These are phyloP conservation scores for Nemapogon koenigi DNA, from an alignment of 2,888 invertebrate genomes.

Conservation along the genomic window DNA sequence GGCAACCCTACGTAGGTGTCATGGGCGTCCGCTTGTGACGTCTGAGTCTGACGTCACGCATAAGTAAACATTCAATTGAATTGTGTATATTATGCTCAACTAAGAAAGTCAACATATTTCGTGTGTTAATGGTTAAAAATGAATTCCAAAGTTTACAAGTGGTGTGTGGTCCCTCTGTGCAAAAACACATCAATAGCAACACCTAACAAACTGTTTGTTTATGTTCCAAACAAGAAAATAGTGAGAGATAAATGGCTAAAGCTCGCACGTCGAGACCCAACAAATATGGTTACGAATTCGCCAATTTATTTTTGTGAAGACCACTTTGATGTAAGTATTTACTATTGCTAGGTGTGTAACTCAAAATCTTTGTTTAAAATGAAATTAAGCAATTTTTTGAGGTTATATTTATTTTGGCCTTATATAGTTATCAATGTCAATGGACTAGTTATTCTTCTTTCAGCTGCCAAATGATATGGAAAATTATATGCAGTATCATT, in stretches of 20 bases:
- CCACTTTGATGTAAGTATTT: slow-evolving; percentile 17
- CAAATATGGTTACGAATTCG: slow-evolving; percentile 15
- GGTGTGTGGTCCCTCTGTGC: slow-evolving; percentile 13
- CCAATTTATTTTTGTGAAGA: slow-evolving; percentile 18
- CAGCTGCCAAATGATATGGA: slow-evolving; percentile 26
- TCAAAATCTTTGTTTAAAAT: too few species aligned
- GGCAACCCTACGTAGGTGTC: too few species aligned
- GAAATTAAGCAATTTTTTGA: too few species aligned
- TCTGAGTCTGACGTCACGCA: too few species aligned
- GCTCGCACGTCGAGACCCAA: slow-evolving; percentile 19
- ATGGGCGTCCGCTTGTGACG: too few species aligned
- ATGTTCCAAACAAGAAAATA: slow-evolving; percentile 19
- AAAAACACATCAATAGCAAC: slow-evolving; percentile 17
- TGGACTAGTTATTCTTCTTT: slow-evolving; percentile 12
- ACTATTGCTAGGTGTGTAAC: background rate
- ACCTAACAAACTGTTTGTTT: slow-evolving; percentile 19
- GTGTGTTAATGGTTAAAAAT: too few species aligned
- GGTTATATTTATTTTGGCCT: too few species aligned
- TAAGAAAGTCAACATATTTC: too few species aligned
- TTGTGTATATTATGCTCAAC: too few species aligned
- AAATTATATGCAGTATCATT: slow-evolving; percentile 24
- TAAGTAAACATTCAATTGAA: too few species aligned
- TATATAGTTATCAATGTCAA: background rate
- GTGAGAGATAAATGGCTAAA: slow-evolving; percentile 20
- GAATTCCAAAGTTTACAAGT: slow-evolving; percentile 13